Conservation (phyloP, 2,113 vertebrate species). For the Xiphophorus maculatus region DNA sequence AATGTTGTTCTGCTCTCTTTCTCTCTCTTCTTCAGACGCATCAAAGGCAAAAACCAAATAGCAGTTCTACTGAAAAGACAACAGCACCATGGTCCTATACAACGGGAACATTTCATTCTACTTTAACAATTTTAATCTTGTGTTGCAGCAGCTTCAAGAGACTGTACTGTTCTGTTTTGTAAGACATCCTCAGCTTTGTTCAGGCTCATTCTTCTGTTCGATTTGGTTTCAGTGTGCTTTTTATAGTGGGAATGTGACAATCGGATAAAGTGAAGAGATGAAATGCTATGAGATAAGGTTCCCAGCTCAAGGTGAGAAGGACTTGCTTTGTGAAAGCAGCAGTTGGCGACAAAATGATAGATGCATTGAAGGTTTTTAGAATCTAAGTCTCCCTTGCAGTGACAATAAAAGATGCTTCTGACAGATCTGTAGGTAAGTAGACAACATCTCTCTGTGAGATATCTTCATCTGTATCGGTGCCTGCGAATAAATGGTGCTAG, state of each 20-base stretch:
- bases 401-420: conserved; percentile 27
- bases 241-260: conserved; percentile 62
- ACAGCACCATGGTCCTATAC: conserved; percentile 42
- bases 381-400: conserved; percentile 12
- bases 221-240: conserved; percentile 34
- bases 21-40: conserved; percentile 55
- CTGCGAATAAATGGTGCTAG: conserved; percentile 30
- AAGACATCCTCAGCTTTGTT: conserved; percentile 12
- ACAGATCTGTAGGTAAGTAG: conserved; percentile 31
- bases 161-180: conserved; percentile 1
- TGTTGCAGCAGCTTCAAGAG: conserved; percentile 28
- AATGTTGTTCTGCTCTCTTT: conserved; percentile 15
- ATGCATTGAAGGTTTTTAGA: background rate
- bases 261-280: conserved; percentile 45
- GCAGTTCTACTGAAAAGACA: conserved; percentile 32
- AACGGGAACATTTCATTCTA: conserved; percentile 12
- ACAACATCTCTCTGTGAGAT: conserved; percentile 19
- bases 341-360: background rate
- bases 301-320: conserved; percentile 9
- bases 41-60: conserved; percentile 53
- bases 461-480: conserved; percentile 11
- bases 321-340: conserved; percentile 46
- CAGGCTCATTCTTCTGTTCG: conserved; percentile 16
- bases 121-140: conserved; percentile 8
- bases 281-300: conserved; percentile 7